A percentile compares a stretch with the other conserved stretches of the same genome.
Evolutionary conservation across 1,140 invertebrate genomes (phyloP).

Genomic region (Hermatobates lingyangjiaoensis): DNA sequence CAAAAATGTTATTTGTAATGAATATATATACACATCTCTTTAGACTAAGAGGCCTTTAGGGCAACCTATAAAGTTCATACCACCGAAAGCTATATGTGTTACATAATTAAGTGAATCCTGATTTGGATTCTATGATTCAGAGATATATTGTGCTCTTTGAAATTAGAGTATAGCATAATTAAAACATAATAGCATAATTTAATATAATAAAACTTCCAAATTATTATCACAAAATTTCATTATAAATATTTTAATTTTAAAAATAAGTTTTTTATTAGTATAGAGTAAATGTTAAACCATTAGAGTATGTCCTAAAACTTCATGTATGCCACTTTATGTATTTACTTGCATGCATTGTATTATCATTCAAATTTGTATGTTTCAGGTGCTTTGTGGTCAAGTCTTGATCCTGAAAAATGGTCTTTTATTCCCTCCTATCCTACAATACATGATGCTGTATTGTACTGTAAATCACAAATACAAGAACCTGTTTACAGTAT

Average conservation of each 20-base stretch:
- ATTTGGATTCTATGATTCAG: no score
- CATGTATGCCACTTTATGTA: not conserved
- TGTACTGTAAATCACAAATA: conserved; percentile 6
- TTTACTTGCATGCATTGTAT: not conserved
- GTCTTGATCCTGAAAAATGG: conserved; percentile 28
- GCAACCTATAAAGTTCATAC: no score
- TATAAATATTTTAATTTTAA: not conserved
- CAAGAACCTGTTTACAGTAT: conserved; percentile 2
- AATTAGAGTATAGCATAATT: no score
- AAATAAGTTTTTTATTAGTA: not conserved
- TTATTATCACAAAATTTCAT: no score
- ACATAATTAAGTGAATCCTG: no score
- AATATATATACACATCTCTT: no score
- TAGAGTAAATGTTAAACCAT: not conserved
- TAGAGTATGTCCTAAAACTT: not conserved
- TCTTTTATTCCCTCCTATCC: conserved; percentile 30
- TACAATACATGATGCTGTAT: conserved; percentile 38
- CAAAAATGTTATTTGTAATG: no score
- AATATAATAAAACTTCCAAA: no score
- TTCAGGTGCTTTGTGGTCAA: conserved; percentile 30
- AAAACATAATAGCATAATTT: no score
- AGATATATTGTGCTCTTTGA: no score
- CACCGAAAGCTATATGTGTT: no score
- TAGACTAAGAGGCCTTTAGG: no score
- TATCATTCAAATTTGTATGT: conserved; percentile 2